Evolutionary conservation across 1,140 invertebrate genomes (phyloP).

Genomic region (Bombus terrestris): DNA sequence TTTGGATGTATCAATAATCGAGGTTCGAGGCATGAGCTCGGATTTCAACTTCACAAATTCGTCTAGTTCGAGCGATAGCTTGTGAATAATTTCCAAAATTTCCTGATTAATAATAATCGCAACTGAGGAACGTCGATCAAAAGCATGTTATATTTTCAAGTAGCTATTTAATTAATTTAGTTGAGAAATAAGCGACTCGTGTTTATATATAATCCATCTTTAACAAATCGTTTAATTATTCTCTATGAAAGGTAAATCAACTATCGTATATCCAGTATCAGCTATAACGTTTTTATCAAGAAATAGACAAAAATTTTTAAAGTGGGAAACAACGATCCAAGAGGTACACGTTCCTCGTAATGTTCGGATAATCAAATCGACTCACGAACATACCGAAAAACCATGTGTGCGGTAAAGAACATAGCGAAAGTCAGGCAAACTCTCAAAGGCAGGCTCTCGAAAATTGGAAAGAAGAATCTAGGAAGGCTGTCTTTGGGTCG

Average conservation of each 20-base stretch:
- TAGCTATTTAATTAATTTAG: not conserved
- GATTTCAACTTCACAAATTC: not conserved
- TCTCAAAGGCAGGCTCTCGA: not conserved
- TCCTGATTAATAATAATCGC: not conserved
- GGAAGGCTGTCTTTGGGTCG: constrained; percentile 37
- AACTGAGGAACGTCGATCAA: not conserved
- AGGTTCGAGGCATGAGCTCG: too few relatives aligned
- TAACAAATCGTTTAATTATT: too few relatives aligned
- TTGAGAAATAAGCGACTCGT: too few relatives aligned
- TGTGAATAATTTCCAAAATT: constrained; percentile 1
- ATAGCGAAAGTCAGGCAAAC: not conserved
- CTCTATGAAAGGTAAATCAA: too few relatives aligned
- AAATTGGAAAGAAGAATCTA: constrained; percentile 7
- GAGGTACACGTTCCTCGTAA: too few relatives aligned
- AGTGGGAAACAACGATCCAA: too few relatives aligned
- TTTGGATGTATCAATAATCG: not conserved
- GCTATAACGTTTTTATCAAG: too few relatives aligned
- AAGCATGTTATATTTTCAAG: not conserved
- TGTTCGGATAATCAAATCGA: not conserved
- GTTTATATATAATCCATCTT: too few relatives aligned
- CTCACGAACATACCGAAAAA: not conserved
- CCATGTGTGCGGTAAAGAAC: not conserved
- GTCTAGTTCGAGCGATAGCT: not conserved
- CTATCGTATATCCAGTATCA: too few relatives aligned
- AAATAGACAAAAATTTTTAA: too few relatives aligned